phyloP scores from a whole-genome alignment of 2,888 invertebrate genomes.

The Marronus borbonicus region DNA sequence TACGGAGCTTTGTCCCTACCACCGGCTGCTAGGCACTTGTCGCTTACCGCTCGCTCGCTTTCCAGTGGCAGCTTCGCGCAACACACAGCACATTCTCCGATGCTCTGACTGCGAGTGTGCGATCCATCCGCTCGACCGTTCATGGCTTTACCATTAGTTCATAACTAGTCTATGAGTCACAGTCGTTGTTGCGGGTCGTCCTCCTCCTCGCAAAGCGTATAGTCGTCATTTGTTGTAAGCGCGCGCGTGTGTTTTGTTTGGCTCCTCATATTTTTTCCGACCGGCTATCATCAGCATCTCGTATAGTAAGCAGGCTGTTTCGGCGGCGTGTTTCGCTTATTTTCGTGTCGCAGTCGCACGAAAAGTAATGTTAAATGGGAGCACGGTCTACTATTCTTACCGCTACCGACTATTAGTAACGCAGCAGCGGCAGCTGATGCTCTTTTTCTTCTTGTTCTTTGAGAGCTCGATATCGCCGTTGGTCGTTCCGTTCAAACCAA shows the following conservation, averaged over 20 bases:
- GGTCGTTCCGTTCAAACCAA: constrained; percentile 20
- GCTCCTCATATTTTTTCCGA: constrained; percentile 36
- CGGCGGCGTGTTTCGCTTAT: constrained; percentile 1
- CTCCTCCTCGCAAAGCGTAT: constrained; percentile 15
- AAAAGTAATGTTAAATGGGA: constrained; percentile 34
- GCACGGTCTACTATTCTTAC: constrained; percentile 17
- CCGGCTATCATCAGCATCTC: neutral
- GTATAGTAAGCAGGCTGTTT: neutral
- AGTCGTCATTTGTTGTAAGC: constrained; percentile 29
- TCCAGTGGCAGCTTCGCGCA: constrained; percentile 34
- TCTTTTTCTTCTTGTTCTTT: constrained; percentile 8
- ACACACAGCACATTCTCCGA: constrained; percentile 22
- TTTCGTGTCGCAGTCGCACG: constrained; percentile 6
- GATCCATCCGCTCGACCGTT: constrained; percentile 25
- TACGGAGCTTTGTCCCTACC: constrained; percentile 48
- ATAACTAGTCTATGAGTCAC: constrained; percentile 52
- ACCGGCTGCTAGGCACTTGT: constrained; percentile 23
- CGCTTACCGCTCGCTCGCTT: constrained; percentile 35
- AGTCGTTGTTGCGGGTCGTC: constrained; percentile 40
- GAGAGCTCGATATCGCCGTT: constrained; percentile 8
- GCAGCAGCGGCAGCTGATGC: neutral
- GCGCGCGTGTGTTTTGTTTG: constrained; percentile 38
- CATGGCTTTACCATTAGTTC: constrained; percentile 50
- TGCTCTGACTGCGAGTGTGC: neutral
- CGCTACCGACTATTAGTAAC: neutral